Conservation (phyloP, 2,113 vertebrate genomes). For the Nyctereutes procyonoides region DNA sequence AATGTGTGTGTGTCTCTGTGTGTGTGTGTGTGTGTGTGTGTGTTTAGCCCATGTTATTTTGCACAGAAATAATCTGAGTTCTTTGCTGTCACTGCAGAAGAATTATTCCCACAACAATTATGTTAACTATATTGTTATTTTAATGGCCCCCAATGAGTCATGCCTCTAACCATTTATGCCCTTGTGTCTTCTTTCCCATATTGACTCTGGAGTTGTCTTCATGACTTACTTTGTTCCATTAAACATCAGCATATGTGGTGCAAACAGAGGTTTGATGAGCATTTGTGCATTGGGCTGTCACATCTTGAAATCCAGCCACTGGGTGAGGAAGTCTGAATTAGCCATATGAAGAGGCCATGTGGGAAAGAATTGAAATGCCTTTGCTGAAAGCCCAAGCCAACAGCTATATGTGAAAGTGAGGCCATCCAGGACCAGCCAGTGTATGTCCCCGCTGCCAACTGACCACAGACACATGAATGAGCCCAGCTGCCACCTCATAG, state of each 20-base stretch:
- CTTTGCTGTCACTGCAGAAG: neutral
- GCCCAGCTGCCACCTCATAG: neutral
- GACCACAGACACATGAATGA: neutral
- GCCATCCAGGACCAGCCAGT: neutral
- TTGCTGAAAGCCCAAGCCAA: neutral
- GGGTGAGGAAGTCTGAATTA: neutral
- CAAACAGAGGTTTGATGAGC: neutral
- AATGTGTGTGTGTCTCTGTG: neutral
- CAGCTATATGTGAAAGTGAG: neutral
- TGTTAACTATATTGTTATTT: neutral
- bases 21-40: neutral
- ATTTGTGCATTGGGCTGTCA: neutral
- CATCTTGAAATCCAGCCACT: neutral
- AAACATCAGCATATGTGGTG: neutral
- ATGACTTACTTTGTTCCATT: neutral
- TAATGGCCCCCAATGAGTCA: neutral
- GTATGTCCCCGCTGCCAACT: neutral
- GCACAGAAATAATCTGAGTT: neutral
- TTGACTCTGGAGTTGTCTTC: neutral
- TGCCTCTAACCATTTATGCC: neutral
- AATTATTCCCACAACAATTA: neutral
- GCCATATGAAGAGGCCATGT: neutral
- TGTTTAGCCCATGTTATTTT: neutral
- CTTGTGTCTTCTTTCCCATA: neutral
- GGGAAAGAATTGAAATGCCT: neutral